Evolutionary conservation across 2,113 vertebrate genomes (phyloP).

Genomic region (Agelaius phoeniceus): DNA sequence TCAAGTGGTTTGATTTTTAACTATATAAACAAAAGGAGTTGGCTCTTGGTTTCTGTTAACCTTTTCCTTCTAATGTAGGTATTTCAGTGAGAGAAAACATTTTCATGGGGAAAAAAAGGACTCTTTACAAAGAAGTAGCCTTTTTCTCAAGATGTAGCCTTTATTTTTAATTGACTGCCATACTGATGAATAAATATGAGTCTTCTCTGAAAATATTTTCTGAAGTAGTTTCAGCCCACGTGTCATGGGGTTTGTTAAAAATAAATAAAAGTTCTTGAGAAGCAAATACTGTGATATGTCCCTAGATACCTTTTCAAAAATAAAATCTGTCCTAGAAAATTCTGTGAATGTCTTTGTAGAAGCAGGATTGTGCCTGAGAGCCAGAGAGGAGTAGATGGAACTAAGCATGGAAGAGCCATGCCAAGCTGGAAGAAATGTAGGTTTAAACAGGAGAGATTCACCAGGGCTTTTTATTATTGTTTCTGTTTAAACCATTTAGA

Average conservation of each 20-base stretch:
- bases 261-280: slow-evolving; percentile 39
- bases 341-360: neutral
- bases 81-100: neutral
- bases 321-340: neutral
- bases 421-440: neutral
- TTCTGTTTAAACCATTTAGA: neutral
- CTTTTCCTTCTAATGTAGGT: neutral
- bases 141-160: neutral
- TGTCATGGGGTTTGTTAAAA: slow-evolving; percentile 35
- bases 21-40: slow-evolving; percentile 18
- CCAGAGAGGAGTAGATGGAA: neutral
- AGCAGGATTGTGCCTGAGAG: neutral
- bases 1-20: slow-evolving; percentile 49
- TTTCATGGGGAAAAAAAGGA: neutral
- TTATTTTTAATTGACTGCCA: neutral
- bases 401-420: neutral
- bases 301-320: neutral
- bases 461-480: neutral
- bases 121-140: neutral
- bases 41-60: slow-evolving; percentile 9
- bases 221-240: slow-evolving; percentile 34
- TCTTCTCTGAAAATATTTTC: neutral
- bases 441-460: neutral
- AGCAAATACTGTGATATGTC: slow-evolving; percentile 11
- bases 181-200: neutral